Base-by-base conservation (phyloP, 2,888 invertebrate species). In the Dryococelus australis region DNA sequence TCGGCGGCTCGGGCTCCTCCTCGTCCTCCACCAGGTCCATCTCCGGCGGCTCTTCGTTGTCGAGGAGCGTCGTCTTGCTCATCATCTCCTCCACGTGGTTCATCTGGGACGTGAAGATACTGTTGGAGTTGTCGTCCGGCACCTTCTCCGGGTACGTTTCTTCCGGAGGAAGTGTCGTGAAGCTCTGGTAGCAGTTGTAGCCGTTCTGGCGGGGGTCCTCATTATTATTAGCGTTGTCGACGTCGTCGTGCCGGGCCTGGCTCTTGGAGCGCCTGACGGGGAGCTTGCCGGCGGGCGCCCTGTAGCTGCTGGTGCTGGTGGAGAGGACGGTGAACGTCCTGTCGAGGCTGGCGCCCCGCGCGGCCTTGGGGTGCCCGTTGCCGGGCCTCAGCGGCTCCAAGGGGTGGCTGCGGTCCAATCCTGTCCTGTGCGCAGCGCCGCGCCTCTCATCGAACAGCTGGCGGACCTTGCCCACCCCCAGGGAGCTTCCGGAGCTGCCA, bases 381-480 rank as follows among this genome's bases (percentile, higher is more conserved):
- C 8, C 16, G 88, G 28, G 43, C n/a, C 91, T 91, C 87, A 97
- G 94, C 0, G 97, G 97, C 91, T 97, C 96, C 0, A 97, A 93
- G 0, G 97, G 97, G 92, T 97, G 96, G 91, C 97, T 97, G 90
- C 96, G 96, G 92, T 97, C 97, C 88, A 90, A 90, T 13, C 91
- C 91, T 12, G 90, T 13, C 83, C 26, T 83, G 35, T 24, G 20
- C 0, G 5, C 83, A 28, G 27, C 83, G 8, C 83, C 83, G 9
- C 83, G 83, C 35, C 83, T 94, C 91, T 97, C 97, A 91, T 97
- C 96, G 91, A 97, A 97, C 96, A 97, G 96, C 93, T 97, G 97
- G 24, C 97, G 95, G 47, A 97, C 97, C 95, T 96, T 89, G 79
- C 88, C 88, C 79, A 86, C 88, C n/a, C 88, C 89, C 81, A 87